Percentiles rank a stretch among this genome's conserved stretches.
These are phyloP conservation scores for Bedellia somnulentella DNA, from an alignment of 2,888 invertebrate species.

Conservation along the genomic window DNA sequence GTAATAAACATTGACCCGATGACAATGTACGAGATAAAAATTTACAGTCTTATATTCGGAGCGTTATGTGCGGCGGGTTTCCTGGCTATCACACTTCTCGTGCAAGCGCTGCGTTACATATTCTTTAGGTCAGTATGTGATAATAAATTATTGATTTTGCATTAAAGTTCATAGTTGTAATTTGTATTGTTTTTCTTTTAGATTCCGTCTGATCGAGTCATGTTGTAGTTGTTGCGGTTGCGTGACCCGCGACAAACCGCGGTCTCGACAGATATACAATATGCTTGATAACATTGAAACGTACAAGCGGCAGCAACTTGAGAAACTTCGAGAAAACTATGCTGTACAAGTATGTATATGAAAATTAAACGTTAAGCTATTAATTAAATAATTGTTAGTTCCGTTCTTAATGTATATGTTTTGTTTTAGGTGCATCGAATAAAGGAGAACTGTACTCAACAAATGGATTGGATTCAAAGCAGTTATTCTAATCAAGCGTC, in stretches of 20 bases:
- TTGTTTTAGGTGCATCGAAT: conserved; percentile 76
- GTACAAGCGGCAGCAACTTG: conserved; percentile 87
- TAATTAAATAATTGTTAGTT: too few species aligned
- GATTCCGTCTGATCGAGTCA: conserved; percentile 71
- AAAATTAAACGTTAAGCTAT: too few species aligned
- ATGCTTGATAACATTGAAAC: conserved; percentile 90
- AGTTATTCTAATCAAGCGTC: conserved; percentile 88
- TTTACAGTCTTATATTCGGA: conserved; percentile 83
- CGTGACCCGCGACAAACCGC: conserved; percentile 70
- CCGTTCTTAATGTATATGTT: conserved; percentile 9
- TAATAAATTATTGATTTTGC: too few species aligned
- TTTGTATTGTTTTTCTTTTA: conserved; percentile 26
- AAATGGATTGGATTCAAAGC: conserved; percentile 91
- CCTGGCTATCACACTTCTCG: conserved; percentile 75
- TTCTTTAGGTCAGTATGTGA: conserved; percentile 68
- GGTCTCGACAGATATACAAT: conserved; percentile 80
- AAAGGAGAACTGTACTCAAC: conserved; percentile 90
- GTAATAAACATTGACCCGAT: conserved; percentile 82
- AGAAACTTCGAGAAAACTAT: conserved; percentile 88
- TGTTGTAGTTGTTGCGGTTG: conserved; percentile 80
- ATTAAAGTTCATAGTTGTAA: too few species aligned
- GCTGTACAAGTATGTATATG: conserved; percentile 75
- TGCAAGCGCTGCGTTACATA: conserved; percentile 73
- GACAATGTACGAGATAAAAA: conserved; percentile 80
- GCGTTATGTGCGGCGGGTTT: conserved; percentile 78